Evolutionary conservation across 2,797 vertebrate species (phyloP).

Genomic region (Neosilurus mollespiculum): DNA sequence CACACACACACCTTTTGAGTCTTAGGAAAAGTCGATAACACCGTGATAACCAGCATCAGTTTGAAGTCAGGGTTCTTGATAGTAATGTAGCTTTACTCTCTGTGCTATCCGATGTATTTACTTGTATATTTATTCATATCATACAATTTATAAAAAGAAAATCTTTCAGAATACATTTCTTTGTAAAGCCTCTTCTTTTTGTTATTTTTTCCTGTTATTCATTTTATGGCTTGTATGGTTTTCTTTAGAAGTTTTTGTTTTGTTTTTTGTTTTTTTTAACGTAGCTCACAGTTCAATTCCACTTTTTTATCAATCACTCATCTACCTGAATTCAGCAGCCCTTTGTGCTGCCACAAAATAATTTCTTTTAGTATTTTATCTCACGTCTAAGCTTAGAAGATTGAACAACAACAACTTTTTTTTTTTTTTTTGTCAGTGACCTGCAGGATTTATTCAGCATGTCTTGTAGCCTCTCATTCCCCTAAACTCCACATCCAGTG

Average conservation of each 20-base stretch:
- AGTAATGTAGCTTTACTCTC: not conserved
- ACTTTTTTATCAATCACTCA: slow-evolving; percentile 5
- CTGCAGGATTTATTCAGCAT: slow-evolving; percentile 8
- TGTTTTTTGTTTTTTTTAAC: not conserved
- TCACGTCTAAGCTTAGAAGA: not conserved
- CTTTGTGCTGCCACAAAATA: not conserved
- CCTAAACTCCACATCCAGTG: slow-evolving; percentile 24
- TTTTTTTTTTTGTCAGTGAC: slow-evolving; percentile 3
- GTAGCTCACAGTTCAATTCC: slow-evolving; percentile 4
- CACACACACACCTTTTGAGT: not conserved
- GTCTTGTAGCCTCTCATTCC: slow-evolving; percentile 30
- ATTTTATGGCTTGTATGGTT: not conserved
- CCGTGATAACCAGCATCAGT: not conserved
- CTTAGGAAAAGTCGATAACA: not conserved
- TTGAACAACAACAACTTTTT: not conserved
- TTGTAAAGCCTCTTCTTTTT: not conserved
- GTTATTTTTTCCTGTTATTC: not conserved
- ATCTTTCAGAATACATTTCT: too few species aligned
- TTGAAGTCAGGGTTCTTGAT: not conserved
- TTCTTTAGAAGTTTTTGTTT: not conserved
- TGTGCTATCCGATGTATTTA: not conserved
- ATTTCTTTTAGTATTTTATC: not conserved
- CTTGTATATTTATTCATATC: not conserved
- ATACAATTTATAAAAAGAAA: not conserved
- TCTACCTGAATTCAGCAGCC: not conserved